These are phyloP conservation scores for Phasianus colchicus DNA, from an alignment of 2,113 vertebrate genomes.

Conservation along the genomic window DNA sequence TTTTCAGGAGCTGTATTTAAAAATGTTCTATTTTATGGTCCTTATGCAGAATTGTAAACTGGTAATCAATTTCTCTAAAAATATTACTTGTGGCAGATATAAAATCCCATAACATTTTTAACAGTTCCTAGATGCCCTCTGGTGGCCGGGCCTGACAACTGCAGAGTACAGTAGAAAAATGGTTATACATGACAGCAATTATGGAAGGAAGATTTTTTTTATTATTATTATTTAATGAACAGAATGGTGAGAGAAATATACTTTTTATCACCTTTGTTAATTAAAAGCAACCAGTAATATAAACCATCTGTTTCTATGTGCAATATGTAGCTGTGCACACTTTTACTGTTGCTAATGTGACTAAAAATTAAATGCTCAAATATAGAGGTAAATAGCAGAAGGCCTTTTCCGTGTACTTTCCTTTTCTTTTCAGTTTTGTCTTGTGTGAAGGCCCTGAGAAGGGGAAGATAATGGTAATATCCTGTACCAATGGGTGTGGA, in stretches of 20 bases:
- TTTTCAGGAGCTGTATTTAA: not conserved
- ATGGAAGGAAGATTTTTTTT: not conserved
- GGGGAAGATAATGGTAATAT: not conserved
- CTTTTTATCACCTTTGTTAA: not conserved
- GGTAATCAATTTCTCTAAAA: not conserved
- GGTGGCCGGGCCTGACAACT: not conserved
- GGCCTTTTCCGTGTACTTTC: not conserved
- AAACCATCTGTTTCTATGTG: not conserved
- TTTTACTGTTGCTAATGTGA: not conserved
- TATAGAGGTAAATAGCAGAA: not conserved
- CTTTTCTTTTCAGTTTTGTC: not conserved
- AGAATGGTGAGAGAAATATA: not conserved
- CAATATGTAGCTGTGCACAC: not conserved
- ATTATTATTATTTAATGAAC: not conserved
- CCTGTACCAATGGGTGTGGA: not conserved
- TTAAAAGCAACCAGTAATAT: not conserved
- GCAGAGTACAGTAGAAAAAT: not conserved
- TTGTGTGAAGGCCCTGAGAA: not conserved
- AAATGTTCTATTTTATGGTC: not conserved
- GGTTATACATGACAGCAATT: not conserved
- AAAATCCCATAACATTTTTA: not conserved
- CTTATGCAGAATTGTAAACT: not conserved
- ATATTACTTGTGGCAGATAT: not conserved
- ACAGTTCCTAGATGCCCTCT: slow-evolving; percentile 30
- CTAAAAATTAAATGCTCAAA: not conserved